phyloP scores from a whole-genome alignment of 2,797 vertebrate genomes.

The Ceyx erithaca region DNA sequence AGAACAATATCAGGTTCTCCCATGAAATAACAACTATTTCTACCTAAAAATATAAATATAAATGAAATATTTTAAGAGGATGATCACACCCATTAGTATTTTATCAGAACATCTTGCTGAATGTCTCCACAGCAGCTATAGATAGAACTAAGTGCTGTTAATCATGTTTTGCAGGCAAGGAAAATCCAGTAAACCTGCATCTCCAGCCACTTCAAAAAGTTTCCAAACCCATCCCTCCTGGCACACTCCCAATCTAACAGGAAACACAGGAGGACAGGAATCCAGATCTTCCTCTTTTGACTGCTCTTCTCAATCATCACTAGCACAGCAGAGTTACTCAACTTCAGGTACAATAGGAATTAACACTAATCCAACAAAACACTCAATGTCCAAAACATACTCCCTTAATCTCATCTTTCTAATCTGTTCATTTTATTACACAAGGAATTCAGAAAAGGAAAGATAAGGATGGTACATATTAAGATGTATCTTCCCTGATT shows the following conservation, averaged over 20 bases:
- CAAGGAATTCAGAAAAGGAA: neutral
- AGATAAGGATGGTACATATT: neutral
- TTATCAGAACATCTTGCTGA: neutral
- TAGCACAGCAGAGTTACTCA: neutral
- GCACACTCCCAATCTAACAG: neutral
- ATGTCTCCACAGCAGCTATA: neutral
- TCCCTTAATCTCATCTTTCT: neutral
- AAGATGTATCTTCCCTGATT: neutral
- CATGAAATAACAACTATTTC: neutral
- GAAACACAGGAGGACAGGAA: neutral
- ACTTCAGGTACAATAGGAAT: neutral
- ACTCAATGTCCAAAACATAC: neutral
- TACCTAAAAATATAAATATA: neutral
- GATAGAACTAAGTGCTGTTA: neutral
- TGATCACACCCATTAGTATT: too few relatives aligned
- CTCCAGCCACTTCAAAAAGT: neutral
- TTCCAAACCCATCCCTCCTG: neutral
- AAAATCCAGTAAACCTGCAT: neutral
- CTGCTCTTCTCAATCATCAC: neutral
- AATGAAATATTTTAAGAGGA: neutral
- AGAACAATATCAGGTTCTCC: neutral
- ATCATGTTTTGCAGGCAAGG: neutral
- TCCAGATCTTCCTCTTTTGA: rapidly evolving
- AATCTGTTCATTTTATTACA: neutral
- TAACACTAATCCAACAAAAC: neutral